Base-by-base conservation (phyloP, 1,140 invertebrate species). In the Calliphora vicina region DNA sequence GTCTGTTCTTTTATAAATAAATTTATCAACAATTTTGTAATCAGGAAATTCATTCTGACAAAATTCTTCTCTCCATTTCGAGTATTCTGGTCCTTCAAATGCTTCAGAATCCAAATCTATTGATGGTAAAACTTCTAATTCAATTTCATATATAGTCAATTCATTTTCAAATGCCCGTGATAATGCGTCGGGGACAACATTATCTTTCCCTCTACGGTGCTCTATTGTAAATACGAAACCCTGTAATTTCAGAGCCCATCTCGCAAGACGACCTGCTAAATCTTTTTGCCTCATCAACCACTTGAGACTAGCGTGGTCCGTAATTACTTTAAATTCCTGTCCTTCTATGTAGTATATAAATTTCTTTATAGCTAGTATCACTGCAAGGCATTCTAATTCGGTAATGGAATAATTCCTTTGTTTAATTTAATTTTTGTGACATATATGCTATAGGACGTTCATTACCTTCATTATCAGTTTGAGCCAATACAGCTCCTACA, bases 311-410 rank as follows among this genome's bases (percentile, higher is more conserved):
- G 82, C 43, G 84, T 87, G 86, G 57, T 87, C 85, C 0, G 86
- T 86, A n/a, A 91, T 84, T 0, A 92, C 88, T 0, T 23, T 87
- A 81, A 92, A 91, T 8, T 88, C 83, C 4, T 27, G 88, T 5
- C 87, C 88, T 45, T 90, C 87, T 42, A 92, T 42, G 84, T 91
- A 93, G 20, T 86, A 84, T 29, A 86, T 74, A 82, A 91, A 92
- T 67, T 91, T 86, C 81, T 91, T 86, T 0, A 92, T 85, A 10
- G 89, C 90, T 82, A 87, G 84, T 85, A 81, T 91, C 29, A 35
- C 29, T 35, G 29, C 29, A 35, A 35, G 29, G 8, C 29, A 35
- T 35, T 35, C 29, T 35, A 35, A 35, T 35, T 35, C 29, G 2
- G 29, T 35, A 35, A 4, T 35, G 29, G 29, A 35, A 35, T 35